Conservation (phyloP, 2,888 invertebrate species). For the Clunio marinus region DNA sequence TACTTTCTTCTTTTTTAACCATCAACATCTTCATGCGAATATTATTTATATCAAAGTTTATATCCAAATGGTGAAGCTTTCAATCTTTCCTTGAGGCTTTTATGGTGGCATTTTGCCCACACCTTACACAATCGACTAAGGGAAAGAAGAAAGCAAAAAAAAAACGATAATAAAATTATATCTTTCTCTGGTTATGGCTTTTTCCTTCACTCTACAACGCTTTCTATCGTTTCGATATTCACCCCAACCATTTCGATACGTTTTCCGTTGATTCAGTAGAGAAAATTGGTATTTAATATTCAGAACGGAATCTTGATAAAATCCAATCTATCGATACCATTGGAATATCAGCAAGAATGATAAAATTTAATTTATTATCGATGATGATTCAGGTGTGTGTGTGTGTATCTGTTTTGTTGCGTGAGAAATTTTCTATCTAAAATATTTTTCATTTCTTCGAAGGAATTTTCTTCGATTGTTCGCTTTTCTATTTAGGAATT, state of each 20-base stretch:
- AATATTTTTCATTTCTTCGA: background rate
- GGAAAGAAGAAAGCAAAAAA: background rate
- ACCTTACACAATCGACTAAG: background rate
- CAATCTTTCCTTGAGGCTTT: background rate
- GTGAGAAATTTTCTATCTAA: background rate
- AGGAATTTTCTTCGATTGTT: background rate
- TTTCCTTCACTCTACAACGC: background rate
- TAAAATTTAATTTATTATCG: conserved; percentile 33
- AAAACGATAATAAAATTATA: conserved; percentile 31
- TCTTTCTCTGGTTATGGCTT: conserved; percentile 13
- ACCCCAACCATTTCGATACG: background rate
- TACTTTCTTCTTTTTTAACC: background rate
- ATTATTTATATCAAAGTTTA: background rate
- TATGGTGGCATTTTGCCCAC: background rate
- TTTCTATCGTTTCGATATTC: background rate
- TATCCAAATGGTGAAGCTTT: too few relatives aligned
- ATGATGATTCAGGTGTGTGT: conserved; percentile 19
- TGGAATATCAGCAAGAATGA: conserved; percentile 27
- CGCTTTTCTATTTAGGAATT: background rate
- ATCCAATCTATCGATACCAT: conserved; percentile 31
- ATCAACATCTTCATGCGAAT: background rate
- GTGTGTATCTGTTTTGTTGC: background rate
- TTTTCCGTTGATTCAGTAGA: conserved; percentile 1
- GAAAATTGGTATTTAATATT: conserved; percentile 36
- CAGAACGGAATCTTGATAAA: conserved; percentile 33